Base-by-base conservation (phyloP, 2,797 vertebrate genomes). In the Notolabrus celidotus region DNA sequence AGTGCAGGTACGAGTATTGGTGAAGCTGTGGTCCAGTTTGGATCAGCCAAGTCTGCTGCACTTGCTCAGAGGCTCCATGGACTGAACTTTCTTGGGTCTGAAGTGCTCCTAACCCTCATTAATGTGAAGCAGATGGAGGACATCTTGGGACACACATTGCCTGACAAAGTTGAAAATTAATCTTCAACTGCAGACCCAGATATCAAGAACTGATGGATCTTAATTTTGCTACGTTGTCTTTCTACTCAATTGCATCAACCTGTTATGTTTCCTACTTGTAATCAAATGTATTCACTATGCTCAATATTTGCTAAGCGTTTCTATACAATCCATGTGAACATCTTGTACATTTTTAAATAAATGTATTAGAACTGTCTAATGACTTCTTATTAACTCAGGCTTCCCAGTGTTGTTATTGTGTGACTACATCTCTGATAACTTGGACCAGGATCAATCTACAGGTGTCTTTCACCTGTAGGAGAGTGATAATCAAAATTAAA, bases 21-120 rank as follows among this genome's bases (percentile, higher is more conserved):
- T 11, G 96, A 99, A 91, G 96, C 95, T 0, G 74, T 98, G 67
- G 90, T 97, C 57, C 93, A 88, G 75, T 97, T 98, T 51, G 83
- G 88, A 51, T 94, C 94, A 17, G 93, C 94, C 73, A 92, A 93
- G 55, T 78, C 87, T 11, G 95, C 95, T 1, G 66, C 74, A 58
- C 87, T 91, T 86, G 96, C 96, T 39, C 93, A 92, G 70, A 86
- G 65, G 63, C 87, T 94, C 53, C 93, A 96, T 41, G 91, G 95
- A 1, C 86, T 83, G 50, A 73, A 88, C 27, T 96, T 96, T 79
- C 75, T 94, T 68, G 96, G 95, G 50, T 88, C 92, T 3, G 88
- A 95, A 64, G 83, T 97, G n/a, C 86, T 97, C 27, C 79, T 98
- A 46, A 95, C 94, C 46, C 78, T 79, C 41, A 96, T 98, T 85